Evolutionary conservation across 2,797 vertebrate genomes (phyloP).

Genomic region (Varecia variegata): DNA sequence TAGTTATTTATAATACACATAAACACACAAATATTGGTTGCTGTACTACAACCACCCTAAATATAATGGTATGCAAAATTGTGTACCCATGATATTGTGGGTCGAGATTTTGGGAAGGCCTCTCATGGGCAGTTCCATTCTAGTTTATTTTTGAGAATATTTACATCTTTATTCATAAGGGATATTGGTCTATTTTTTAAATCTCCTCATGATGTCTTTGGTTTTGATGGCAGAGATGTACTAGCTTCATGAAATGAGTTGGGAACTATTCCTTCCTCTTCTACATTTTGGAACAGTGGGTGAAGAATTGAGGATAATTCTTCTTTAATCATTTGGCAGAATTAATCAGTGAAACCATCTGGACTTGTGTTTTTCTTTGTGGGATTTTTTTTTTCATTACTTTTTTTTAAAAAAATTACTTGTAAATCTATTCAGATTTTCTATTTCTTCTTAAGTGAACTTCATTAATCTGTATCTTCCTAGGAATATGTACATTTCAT

Average conservation of each 20-base stretch:
- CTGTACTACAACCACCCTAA: background rate
- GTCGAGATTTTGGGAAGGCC: background rate
- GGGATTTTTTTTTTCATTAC: background rate
- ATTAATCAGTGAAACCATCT: background rate
- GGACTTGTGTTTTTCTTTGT: background rate
- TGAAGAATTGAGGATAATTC: background rate
- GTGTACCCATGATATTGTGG: background rate
- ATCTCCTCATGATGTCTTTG: background rate
- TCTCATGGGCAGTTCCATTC: background rate
- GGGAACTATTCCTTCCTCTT: background rate
- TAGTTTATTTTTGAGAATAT: background rate
- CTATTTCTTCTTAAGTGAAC: background rate
- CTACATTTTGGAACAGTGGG: background rate
- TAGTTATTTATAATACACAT: background rate
- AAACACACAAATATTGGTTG: background rate
- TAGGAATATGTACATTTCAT: background rate
- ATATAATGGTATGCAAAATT: background rate
- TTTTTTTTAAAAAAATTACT: no score
- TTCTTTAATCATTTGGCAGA: background rate
- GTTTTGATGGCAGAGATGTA: background rate
- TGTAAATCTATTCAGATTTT: background rate
- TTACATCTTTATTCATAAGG: background rate
- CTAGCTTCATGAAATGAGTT: background rate
- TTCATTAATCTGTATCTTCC: background rate
- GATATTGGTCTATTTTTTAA: background rate